Percentiles rank a stretch among this genome's conserved stretches.
Conservation (phyloP, 2,888 invertebrate genomes). For the Cancer borealis region DNA sequence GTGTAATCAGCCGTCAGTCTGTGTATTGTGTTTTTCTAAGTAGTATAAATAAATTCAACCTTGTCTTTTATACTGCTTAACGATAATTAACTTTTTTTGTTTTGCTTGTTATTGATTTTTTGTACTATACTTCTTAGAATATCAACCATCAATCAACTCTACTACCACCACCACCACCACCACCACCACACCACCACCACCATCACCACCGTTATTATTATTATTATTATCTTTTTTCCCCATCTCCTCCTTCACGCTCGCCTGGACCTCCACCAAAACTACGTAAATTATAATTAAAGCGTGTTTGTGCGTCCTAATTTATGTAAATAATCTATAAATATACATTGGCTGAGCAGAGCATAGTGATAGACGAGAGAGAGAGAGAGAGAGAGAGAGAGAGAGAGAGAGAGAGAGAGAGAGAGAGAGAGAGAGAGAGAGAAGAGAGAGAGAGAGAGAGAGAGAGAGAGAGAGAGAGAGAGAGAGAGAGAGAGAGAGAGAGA, state of each 20-base stretch:
- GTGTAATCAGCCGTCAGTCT: too few species aligned
- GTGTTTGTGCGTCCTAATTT: conserved; percentile 35
- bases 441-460: conserved; percentile 29
- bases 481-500: conserved; percentile 40
- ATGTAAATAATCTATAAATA: conserved; percentile 34
- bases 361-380: background rate
- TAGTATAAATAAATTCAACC: too few species aligned
- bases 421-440: conserved; percentile 34
- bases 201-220: background rate
- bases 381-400: conserved; percentile 24
- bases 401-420: conserved; percentile 40
- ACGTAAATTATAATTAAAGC: conserved; percentile 8
- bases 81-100: too few species aligned
- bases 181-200: background rate
- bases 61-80: too few species aligned
- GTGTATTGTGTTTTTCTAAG: too few species aligned
- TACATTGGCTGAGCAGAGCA: background rate
- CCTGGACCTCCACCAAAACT: background rate
- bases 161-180: background rate
- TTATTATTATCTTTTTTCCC: background rate
- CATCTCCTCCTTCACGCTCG: background rate
- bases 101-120: too few species aligned
- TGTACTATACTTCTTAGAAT: too few species aligned
- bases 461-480: background rate
- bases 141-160: background rate